phyloP scores from a whole-genome alignment of 2,888 invertebrate genomes.

The Ceramica pisi region DNA sequence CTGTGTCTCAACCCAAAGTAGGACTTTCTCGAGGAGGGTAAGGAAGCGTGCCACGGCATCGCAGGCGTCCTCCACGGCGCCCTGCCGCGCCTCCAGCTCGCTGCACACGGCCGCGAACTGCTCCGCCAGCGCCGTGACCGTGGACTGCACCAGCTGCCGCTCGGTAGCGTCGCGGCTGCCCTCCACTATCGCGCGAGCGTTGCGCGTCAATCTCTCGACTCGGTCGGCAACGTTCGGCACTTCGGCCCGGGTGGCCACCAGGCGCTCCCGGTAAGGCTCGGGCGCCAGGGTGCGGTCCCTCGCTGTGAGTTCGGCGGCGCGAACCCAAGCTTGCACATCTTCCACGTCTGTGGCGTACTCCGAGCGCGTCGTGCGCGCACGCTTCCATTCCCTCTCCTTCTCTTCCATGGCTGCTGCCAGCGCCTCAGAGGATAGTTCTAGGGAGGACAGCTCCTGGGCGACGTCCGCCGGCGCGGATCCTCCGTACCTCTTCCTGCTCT shows the following conservation, averaged over 20 bases:
- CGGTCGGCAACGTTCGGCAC: slow-evolving; percentile 93
- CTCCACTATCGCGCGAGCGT: slow-evolving; percentile 95
- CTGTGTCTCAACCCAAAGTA: slow-evolving; percentile 96
- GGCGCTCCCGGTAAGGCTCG: slow-evolving; percentile 93
- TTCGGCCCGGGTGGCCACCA: slow-evolving; percentile 95
- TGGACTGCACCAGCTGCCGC: slow-evolving; percentile 93
- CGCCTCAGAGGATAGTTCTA: slow-evolving; percentile 95
- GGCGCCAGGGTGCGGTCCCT: slow-evolving; percentile 95
- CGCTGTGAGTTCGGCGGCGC: slow-evolving; percentile 95
- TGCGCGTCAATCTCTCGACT: slow-evolving; percentile 94
- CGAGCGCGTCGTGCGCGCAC: slow-evolving; percentile 95
- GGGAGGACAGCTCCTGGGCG: slow-evolving; percentile 94
- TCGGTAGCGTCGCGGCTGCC: slow-evolving; percentile 95
- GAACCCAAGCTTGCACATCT: slow-evolving; percentile 95
- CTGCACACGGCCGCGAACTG: slow-evolving; percentile 94
- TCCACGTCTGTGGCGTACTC: slow-evolving; percentile 96
- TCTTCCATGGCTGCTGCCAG: slow-evolving; percentile 96
- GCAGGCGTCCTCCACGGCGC: slow-evolving; percentile 95
- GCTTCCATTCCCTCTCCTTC: slow-evolving; percentile 96
- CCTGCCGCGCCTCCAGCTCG: slow-evolving; percentile 95
- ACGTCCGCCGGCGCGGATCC: slow-evolving; percentile 94
- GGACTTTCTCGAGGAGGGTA: slow-evolving; percentile 95
- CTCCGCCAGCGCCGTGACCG: slow-evolving; percentile 94
- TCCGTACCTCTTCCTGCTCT: slow-evolving; percentile 92
- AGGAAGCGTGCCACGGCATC: slow-evolving; percentile 97